Evolutionary conservation across 2,797 vertebrate genomes (phyloP).

Genomic region (Rallus crepitans): DNA sequence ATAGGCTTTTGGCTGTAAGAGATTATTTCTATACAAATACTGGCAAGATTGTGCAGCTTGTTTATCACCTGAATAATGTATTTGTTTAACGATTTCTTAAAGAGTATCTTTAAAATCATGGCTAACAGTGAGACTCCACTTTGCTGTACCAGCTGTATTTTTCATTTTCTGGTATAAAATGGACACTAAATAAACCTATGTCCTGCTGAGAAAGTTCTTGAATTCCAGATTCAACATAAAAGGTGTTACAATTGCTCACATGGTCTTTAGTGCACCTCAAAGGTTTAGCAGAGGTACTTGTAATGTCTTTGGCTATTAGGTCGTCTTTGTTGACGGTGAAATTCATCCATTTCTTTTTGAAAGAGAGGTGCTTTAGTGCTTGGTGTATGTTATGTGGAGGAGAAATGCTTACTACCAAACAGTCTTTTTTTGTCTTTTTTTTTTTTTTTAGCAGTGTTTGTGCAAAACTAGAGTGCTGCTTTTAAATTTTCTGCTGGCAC

Average conservation of each 20-base stretch:
- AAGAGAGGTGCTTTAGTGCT: not conserved
- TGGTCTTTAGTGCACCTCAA: not conserved
- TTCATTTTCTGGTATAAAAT: not conserved
- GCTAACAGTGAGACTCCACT: not conserved
- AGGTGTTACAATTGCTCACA: not conserved
- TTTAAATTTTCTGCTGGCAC: constrained; percentile 27
- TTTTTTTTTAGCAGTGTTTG: not conserved
- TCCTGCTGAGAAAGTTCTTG: not conserved
- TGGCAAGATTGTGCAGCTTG: not conserved
- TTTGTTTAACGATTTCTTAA: not conserved
- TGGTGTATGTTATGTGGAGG: not conserved
- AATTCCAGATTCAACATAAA: not conserved
- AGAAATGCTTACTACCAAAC: not conserved
- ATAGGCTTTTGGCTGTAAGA: not conserved
- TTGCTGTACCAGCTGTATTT: not conserved
- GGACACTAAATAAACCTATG: not conserved
- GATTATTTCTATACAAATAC: not conserved
- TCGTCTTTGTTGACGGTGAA: not conserved
- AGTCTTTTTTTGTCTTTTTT: not conserved
- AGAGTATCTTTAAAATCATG: not conserved
- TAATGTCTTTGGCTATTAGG: not conserved
- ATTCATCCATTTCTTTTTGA: not conserved
- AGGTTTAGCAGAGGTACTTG: not conserved
- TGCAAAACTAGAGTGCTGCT: constrained; percentile 14
- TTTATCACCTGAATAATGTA: not conserved